Evolutionary conservation across 2,797 vertebrate species (phyloP).

Genomic region (Glossophaga mutica): DNA sequence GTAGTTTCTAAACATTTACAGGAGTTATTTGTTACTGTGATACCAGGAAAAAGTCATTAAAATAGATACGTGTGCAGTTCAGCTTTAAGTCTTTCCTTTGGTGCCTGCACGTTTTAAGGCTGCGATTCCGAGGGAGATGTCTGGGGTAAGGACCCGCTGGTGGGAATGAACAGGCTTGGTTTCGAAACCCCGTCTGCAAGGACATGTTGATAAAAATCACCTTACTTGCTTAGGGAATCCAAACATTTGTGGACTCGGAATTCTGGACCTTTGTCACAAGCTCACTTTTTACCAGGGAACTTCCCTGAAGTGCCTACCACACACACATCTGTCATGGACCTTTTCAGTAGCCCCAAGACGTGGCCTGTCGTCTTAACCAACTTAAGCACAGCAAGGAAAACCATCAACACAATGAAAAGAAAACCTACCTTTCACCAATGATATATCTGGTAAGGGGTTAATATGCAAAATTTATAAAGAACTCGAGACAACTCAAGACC

Average conservation of each 20-base stretch:
- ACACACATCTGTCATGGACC: background rate
- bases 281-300: background rate
- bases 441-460: background rate
- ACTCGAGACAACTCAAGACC: background rate
- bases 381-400: background rate
- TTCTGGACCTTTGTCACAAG: background rate
- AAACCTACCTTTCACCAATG: background rate
- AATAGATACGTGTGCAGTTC: background rate
- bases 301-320: background rate
- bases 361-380: background rate
- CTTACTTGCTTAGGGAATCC: background rate
- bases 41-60: background rate
- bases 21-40: background rate
- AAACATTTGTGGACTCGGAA: background rate
- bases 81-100: background rate
- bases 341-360: background rate
- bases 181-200: background rate
- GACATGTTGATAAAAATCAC: background rate
- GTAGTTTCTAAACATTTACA: background rate
- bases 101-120: background rate
- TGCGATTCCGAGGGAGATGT: background rate
- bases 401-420: background rate
- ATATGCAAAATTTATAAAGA: background rate
- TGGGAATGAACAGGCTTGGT: background rate
- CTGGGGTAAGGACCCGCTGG: background rate